Evolutionary conservation across 2,888 invertebrate species (phyloP).

Genomic region (Gordius sp.): DNA sequence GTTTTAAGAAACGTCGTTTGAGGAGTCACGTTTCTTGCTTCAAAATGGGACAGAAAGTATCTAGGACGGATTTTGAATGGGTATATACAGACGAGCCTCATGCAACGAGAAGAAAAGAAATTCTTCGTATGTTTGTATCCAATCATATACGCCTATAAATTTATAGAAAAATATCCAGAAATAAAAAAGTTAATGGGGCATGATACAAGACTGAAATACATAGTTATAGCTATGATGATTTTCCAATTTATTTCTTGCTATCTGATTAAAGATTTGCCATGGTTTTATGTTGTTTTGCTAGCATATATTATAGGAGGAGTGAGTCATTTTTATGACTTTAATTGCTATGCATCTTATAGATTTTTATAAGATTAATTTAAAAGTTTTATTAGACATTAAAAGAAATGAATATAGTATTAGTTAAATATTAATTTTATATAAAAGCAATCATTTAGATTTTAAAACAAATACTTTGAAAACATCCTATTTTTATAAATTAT

Average conservation of each 20-base stretch:
- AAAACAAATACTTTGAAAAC: not conserved
- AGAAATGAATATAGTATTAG: too few relatives aligned
- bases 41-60: constrained; percentile 82
- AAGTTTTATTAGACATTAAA: too few relatives aligned
- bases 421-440: too few relatives aligned
- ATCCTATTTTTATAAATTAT: too few relatives aligned
- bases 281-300: not conserved
- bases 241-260: constrained; percentile 49
- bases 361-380: too few relatives aligned
- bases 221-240: constrained; percentile 57
- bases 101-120: constrained; percentile 66
- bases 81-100: constrained; percentile 87
- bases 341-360: too few relatives aligned
- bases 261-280: constrained; percentile 34
- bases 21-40: too few relatives aligned
- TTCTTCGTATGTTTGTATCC: constrained; percentile 42
- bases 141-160: constrained; percentile 22
- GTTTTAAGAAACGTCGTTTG: too few relatives aligned
- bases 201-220: constrained; percentile 74
- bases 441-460: too few relatives aligned
- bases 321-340: too few relatives aligned
- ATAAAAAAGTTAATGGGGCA: constrained; percentile 60
- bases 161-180: constrained; percentile 74
- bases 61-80: constrained; percentile 87
- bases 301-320: constrained; percentile 11